These are phyloP conservation scores for Halictus rubicundus DNA, from an alignment of 1,140 invertebrate genomes.

Conservation along the genomic window DNA sequence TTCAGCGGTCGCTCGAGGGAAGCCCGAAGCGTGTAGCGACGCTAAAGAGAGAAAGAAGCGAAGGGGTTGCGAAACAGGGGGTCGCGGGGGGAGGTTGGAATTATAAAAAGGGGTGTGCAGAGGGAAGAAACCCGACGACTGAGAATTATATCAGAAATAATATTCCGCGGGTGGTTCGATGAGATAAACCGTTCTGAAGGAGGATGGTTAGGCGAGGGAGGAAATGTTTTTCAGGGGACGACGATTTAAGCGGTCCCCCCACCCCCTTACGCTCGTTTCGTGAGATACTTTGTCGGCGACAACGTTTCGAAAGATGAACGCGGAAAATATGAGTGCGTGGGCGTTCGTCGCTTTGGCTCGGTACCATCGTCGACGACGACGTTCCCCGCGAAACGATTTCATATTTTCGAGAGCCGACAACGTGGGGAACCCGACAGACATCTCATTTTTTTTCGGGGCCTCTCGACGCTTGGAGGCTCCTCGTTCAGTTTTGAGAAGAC, in stretches of 20 bases:
- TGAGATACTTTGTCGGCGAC: slow-evolving; percentile 14
- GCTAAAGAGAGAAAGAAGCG: too few relatives aligned
- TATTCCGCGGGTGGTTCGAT: slow-evolving; percentile 46
- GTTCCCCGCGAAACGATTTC: neutral
- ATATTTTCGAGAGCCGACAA: too few relatives aligned
- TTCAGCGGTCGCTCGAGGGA: slow-evolving; percentile 39
- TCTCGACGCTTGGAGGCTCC: too few relatives aligned
- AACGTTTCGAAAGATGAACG: slow-evolving; percentile 10
- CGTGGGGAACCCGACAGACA: too few relatives aligned
- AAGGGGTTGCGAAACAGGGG: neutral
- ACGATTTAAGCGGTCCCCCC: slow-evolving; percentile 15
- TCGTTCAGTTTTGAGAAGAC: too few relatives aligned
- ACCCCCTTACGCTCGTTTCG: slow-evolving; percentile 16
- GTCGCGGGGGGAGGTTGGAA: slow-evolving; percentile 6
- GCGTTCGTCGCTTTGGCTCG: slow-evolving; percentile 16
- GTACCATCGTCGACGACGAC: neutral
- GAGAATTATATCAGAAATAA: slow-evolving; percentile 51
- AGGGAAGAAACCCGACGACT: slow-evolving; percentile 25
- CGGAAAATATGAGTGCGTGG: neutral
- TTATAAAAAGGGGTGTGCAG: slow-evolving; percentile 41
- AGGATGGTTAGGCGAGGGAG: neutral
- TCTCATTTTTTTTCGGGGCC: too few relatives aligned
- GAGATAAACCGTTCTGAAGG: slow-evolving; percentile 42
- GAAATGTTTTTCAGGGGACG: slow-evolving; percentile 22
- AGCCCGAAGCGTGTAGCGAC: slow-evolving; percentile 21